phyloP scores from a whole-genome alignment of 2,113 vertebrate genomes.

The Dasyurus viverrinus region DNA sequence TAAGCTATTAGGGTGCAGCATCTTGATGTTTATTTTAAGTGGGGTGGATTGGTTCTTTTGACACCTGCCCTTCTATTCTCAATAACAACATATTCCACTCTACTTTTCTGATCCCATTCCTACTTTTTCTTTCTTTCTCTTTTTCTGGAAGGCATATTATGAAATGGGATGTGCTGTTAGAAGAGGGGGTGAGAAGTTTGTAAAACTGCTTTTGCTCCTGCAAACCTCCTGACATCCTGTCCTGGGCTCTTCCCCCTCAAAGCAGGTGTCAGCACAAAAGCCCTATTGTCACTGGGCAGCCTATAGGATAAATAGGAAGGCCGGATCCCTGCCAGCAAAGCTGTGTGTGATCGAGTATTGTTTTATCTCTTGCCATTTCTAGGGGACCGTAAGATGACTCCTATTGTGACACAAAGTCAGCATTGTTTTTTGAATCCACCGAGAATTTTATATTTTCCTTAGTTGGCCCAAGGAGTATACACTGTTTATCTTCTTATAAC shows the following conservation, averaged over 20 bases:
- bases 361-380: slow-evolving; percentile 76
- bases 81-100: not conserved
- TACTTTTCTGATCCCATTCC: not conserved
- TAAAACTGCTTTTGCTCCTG: slow-evolving; percentile 37
- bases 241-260: slow-evolving; percentile 32
- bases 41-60: not conserved
- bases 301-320: slow-evolving; percentile 68
- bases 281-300: slow-evolving; percentile 58
- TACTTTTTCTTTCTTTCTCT: not conserved
- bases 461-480: not conserved
- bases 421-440: slow-evolving; percentile 61
- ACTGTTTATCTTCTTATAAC: not conserved
- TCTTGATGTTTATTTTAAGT: not conserved
- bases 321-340: slow-evolving; percentile 59
- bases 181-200: slow-evolving; percentile 60
- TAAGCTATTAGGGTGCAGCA: not conserved
- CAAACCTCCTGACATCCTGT: slow-evolving; percentile 41
- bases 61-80: not conserved
- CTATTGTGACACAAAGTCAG: slow-evolving; percentile 67
- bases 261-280: slow-evolving; percentile 72
- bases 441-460: slow-evolving; percentile 15
- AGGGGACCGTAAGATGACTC: slow-evolving; percentile 26
- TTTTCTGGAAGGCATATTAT: slow-evolving; percentile 55
- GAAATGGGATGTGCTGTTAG: slow-evolving; percentile 43
- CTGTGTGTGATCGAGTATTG: slow-evolving; percentile 67